Evolutionary conservation across 2,888 invertebrate species (phyloP).

Genomic region (Phengaris arion): DNA sequence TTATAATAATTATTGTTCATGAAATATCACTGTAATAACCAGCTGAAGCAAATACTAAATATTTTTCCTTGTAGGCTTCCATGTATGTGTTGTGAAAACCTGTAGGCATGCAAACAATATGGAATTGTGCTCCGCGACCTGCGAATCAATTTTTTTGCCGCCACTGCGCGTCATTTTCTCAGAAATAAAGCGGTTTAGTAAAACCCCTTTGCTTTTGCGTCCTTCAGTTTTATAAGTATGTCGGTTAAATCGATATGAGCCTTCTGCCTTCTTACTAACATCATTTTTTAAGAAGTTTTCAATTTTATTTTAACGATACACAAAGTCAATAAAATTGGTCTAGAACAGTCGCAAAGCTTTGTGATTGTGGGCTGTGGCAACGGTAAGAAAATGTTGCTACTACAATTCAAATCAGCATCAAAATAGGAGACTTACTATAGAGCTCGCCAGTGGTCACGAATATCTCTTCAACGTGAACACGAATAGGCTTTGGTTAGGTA

Average conservation of each 20-base stretch:
- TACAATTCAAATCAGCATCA: too few species aligned
- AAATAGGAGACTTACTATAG: too few species aligned
- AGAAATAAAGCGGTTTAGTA: not conserved
- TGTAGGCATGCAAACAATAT: not conserved
- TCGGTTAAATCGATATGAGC: not conserved
- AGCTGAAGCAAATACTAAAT: not conserved
- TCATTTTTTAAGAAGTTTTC: not conserved
- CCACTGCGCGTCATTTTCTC: not conserved
- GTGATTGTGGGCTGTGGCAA: too few species aligned
- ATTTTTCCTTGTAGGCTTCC: constrained; percentile 9
- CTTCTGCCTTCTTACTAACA: not conserved
- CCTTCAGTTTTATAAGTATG: not conserved
- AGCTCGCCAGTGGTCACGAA: too few species aligned
- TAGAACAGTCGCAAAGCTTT: too few species aligned
- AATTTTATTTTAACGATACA: too few species aligned
- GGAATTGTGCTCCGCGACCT: not conserved
- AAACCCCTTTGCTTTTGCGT: not conserved
- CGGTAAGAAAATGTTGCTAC: too few species aligned
- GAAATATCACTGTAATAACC: not conserved
- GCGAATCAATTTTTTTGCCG: not conserved
- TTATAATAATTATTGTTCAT: not conserved
- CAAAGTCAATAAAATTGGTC: too few species aligned
- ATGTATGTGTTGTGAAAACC: not conserved
- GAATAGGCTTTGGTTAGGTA: too few species aligned
- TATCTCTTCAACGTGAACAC: too few species aligned